Base-by-base conservation (phyloP, 2,888 invertebrate species). In the Labia minor region DNA sequence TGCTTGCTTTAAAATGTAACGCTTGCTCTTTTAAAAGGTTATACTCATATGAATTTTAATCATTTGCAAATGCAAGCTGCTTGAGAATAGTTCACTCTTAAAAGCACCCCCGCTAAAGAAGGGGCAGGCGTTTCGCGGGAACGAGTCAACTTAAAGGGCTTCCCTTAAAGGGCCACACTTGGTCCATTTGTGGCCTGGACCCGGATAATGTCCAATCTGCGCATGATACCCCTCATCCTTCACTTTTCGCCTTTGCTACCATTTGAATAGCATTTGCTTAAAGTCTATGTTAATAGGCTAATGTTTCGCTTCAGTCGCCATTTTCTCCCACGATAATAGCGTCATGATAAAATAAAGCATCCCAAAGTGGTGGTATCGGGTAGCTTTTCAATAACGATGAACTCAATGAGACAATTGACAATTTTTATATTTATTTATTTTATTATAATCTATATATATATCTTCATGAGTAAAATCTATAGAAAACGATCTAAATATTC, bases 1-100 rank as follows among this genome's bases (percentile, higher is more conserved):
- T 49, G 49, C 49, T 49, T 49, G 49, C 8, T 49, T 16, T 49
- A 49, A 49, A 49, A 49, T 49, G 49, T 49, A 49, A 49, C 49
- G 49, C 49, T 49, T 49, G 49, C 49, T 49, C 49, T 49, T 49
- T 49, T 49, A 49, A 49, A 49, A 49, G 49, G 49, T 49, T 49
- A 49, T 49, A 49, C 49, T 4, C 49, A 49, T 49, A 49, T 49
- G 49, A 49, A 49, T 49, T 49, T 49, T 49, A 49, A 49, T 49
- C 49, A 49, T 49, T 49, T 49, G 49, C 49, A 49, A 49, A 49
- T 49, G 49, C 49, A 49, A 49, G 49, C 49, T 49, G 49, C 49
- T 49, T 49, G 49, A 49, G 49, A 49, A 49, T 11, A 49, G 49
- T 49, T 49, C 49, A 49, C 49, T 49, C 8, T 49, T 49, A 49